These are phyloP conservation scores for Apteryx mantelli DNA, from an alignment of 2,113 vertebrate species.

Conservation along the genomic window DNA sequence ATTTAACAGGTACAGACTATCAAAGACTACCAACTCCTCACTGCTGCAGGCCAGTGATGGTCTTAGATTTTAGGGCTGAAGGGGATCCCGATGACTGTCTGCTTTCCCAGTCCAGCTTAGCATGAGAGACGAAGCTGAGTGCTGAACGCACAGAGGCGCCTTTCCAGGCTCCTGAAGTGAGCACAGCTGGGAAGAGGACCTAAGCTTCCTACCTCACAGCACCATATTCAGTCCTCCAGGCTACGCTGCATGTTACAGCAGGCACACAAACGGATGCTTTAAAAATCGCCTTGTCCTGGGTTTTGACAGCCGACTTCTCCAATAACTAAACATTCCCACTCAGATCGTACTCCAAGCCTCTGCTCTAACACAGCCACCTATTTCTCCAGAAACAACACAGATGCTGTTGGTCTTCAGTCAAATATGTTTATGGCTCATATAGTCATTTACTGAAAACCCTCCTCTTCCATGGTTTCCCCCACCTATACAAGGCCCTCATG, in stretches of 20 bases:
- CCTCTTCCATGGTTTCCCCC: not conserved
- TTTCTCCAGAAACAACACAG: not conserved
- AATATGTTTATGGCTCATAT: not conserved
- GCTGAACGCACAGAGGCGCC: not conserved
- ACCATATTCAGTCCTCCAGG: not conserved
- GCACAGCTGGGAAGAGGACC: not conserved
- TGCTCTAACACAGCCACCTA: not conserved
- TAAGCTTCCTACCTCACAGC: not conserved
- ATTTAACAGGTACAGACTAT: not conserved
- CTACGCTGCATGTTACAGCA: not conserved
- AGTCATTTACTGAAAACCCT: not conserved
- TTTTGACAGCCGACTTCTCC: not conserved
- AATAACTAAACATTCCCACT: not conserved
- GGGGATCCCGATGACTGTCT: not conserved
- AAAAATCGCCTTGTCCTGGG: not conserved
- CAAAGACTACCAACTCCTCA: not conserved
- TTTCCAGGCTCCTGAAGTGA: not conserved
- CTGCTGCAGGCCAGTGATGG: rapidly evolving
- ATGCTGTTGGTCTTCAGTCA: not conserved
- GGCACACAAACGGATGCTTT: not conserved
- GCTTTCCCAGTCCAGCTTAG: not conserved
- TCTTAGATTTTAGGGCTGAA: not conserved
- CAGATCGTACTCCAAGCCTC: not conserved
- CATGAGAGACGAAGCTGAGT: not conserved
- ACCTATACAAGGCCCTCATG: not conserved